Conservation (phyloP, 1,140 invertebrate species). For the Penaeus japonicus region DNA sequence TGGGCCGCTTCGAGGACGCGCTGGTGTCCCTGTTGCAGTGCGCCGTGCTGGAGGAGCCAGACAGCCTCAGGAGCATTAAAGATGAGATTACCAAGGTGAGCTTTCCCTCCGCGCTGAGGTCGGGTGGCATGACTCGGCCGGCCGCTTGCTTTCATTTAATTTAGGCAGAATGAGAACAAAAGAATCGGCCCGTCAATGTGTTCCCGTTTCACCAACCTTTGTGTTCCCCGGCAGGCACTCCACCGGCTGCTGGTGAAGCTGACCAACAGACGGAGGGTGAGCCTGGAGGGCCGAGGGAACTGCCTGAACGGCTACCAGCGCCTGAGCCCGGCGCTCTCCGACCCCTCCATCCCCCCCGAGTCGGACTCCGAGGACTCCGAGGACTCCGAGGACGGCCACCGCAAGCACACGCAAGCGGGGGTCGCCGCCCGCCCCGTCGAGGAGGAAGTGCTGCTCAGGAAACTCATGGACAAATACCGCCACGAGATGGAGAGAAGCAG, state of each 20-base stretch:
- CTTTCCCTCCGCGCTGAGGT: too few relatives aligned
- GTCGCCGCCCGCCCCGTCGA: not conserved
- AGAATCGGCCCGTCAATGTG: too few relatives aligned
- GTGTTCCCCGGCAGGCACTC: not conserved
- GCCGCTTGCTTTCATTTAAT: too few relatives aligned
- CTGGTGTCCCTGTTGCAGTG: conserved; percentile 73
- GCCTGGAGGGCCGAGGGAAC: not conserved
- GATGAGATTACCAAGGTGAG: conserved; percentile 41
- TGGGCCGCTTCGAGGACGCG: conserved; percentile 75
- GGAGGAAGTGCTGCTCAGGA: conserved; percentile 20
- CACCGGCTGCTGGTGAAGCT: conserved; percentile 30
- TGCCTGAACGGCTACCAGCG: not conserved
- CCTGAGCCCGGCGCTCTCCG: not conserved
- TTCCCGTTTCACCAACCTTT: too few relatives aligned
- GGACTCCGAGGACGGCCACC: conserved; percentile 28
- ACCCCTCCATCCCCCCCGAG: conserved; percentile 2
- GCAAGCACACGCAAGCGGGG: not conserved
- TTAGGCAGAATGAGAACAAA: too few relatives aligned
- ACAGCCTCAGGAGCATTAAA: conserved; percentile 35
- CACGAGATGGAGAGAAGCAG: conserved; percentile 27
- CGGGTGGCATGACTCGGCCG: too few relatives aligned
- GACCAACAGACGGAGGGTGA: not conserved
- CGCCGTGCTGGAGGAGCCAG: conserved; percentile 66
- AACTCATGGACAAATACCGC: conserved; percentile 34
- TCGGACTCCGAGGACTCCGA: conserved; percentile 32